Evolutionary conservation across 2,888 invertebrate species (phyloP), one percentile per base, ranked within the genome.

Genomic region (Tinea pellionella): DNA sequence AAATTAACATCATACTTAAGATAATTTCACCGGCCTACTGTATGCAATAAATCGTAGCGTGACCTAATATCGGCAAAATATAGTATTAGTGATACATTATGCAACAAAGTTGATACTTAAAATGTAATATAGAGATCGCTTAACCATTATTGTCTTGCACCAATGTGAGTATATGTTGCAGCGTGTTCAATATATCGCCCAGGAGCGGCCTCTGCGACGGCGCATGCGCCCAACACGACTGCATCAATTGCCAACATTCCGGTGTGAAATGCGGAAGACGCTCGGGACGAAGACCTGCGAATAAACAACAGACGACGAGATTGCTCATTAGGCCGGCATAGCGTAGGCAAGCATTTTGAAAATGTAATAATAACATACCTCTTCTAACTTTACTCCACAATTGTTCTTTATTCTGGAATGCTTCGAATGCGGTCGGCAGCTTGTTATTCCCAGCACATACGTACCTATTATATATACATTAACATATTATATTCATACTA

Each of bases 361-460:
- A 6, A 24, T 24, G 24, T 3, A 24, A 24, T 24, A 6, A 9
- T 2, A n/a, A 6, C 4, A 18, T 18, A 95, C 96, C 96, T 92
- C 91, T 91, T 69, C 91, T 91, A 0, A 96, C 96, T 73, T 91
- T 93, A 61, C 88, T 93, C 95, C 95, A 96, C 0, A 96, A 81
- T 69, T 95, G 94, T 72, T 96, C 96, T 70, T 96, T 96, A 68
- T 93, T 95, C 68, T 92, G 92, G 74, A 94, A 96, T 64, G 92
- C 90, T 72, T 96, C 95, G 74, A 95, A 96, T 4, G 92, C 91
- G 53, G 89, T 89, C 0, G 96, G 96, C 61, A 96, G 86, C 64
- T 89, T 89, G 0, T 95, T 92, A 70, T 93, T 92, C 0, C 95
- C 95, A 0, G 96, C 93, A 74, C 96, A 96, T 60, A 96, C 89